Conservation (phyloP, 2,888 invertebrate genomes). For the Hirtodrosophila histrioides region DNA sequence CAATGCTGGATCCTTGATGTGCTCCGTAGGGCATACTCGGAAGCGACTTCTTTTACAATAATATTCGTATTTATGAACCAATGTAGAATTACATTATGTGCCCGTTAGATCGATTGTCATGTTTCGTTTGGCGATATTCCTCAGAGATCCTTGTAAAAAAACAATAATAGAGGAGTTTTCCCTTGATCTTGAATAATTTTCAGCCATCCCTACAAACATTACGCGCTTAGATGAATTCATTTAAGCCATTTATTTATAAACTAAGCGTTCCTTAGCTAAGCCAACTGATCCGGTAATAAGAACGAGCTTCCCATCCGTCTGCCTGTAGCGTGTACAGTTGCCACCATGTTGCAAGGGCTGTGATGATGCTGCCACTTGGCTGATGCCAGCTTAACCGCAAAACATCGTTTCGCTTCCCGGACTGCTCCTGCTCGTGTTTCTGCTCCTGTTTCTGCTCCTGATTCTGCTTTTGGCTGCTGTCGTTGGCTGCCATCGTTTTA, state of each 20-base stretch:
- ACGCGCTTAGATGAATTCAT: no score
- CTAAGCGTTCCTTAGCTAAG: neutral
- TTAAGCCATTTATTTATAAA: no score
- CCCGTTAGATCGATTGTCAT: no score
- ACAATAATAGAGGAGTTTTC: no score
- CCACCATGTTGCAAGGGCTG: neutral
- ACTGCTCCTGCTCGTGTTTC: neutral
- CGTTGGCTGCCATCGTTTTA: constrained; percentile 58
- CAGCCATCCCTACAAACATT: no score
- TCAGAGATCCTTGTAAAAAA: no score
- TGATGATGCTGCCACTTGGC: constrained; percentile 12
- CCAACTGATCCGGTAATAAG: constrained; percentile 1
- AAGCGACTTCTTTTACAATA: neutral
- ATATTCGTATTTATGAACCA: no score
- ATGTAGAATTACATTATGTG: no score
- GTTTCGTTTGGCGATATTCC: no score
- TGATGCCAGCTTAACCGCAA: constrained; percentile 25
- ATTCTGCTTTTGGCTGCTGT: constrained; percentile 14
- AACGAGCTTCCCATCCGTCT: neutral
- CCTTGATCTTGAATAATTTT: no score
- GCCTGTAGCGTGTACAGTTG: constrained; percentile 7
- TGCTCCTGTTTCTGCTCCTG: constrained; percentile 6
- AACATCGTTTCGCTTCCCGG: constrained; percentile 7
- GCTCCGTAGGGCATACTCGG: neutral
- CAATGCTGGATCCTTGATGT: neutral